Evolutionary conservation across 2,113 vertebrate species (phyloP), one percentile per base, ranked within the genome.

Genomic region (Chloropsis hardwickii): DNA sequence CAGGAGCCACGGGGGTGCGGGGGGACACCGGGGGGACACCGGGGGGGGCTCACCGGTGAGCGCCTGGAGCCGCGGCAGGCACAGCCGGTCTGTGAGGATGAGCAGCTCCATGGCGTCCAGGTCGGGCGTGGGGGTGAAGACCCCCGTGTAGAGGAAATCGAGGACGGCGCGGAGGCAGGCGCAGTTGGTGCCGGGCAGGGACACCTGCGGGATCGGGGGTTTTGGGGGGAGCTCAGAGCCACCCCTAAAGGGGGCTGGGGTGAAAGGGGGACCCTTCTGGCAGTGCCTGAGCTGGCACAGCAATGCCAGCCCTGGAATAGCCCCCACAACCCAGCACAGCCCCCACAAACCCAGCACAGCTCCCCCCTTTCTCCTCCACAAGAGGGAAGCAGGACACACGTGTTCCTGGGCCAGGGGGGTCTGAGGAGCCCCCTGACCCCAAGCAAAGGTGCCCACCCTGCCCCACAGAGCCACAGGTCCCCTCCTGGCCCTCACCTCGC

Each of bases 91-190:
- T 95, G 98, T 97, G 70, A 99, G 96, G 83, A 98, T 69, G 40
- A 99, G 98, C 53, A 99, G 98, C 61, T 99, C 98, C 87, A 98
- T 98, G 47, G 98, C 97, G 27, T 99, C 98, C 92, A 98, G 97
- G 76, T 98, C 98, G 5, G 98, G 96, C 24, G 97, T 93, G 12
- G 98, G 98, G 1, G 97, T 98, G 95, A 99, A 97, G 67, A 98
- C 97, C 9, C 98, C 98, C 10, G 98, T 98, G 97, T 99, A 99
- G 78, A 99, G 97, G 97, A 98, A 99, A 95, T 99, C 99, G 60
- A 99, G 97, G 61, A 99, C 98, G 0, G 98, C 98, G 0, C 94
- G 98, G 96, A 99, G 98, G 67, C 98, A 99, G 90, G 98, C 97
- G 17, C 97, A 88, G 91, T 97, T 98, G 84, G 98, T 99, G 94